Conservation (phyloP, 2,797 vertebrate species). For the Scyliorhinus canicula region DNA sequence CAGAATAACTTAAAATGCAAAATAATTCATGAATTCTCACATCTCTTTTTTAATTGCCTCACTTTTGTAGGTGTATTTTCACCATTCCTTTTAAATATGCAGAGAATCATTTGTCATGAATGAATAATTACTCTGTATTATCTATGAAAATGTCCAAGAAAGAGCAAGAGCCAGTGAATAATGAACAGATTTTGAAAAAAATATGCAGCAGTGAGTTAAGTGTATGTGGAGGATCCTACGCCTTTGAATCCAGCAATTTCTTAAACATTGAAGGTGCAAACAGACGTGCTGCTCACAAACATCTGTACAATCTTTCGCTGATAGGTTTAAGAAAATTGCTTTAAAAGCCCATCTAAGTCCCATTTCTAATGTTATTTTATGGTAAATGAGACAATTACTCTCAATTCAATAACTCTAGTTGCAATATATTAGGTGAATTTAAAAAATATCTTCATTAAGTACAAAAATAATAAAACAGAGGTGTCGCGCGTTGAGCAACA, state of each 20-base stretch:
- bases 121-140: constrained; percentile 36
- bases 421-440: background rate
- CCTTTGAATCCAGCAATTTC: constrained; percentile 10
- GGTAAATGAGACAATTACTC: background rate
- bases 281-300: background rate
- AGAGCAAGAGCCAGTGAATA: constrained; percentile 29
- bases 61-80: constrained; percentile 39
- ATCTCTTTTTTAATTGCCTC: constrained; percentile 42
- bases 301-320: background rate
- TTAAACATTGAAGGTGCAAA: background rate
- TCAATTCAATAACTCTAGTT: background rate
- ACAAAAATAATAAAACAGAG: background rate
- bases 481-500: background rate
- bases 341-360: background rate
- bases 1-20: constrained; percentile 40
- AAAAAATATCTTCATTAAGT: background rate
- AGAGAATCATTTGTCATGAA: constrained; percentile 39
- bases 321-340: background rate
- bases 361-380: background rate
- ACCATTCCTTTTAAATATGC: constrained; percentile 40
- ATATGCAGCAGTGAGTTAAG: background rate
- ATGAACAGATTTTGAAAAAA: constrained; percentile 24
- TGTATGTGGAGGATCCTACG: constrained; percentile 4
- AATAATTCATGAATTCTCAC: constrained; percentile 41
- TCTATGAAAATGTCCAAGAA: constrained; percentile 35